phyloP scores from a whole-genome alignment of 2,113 vertebrate genomes.

The Cyphomyrus discorhynchus region DNA sequence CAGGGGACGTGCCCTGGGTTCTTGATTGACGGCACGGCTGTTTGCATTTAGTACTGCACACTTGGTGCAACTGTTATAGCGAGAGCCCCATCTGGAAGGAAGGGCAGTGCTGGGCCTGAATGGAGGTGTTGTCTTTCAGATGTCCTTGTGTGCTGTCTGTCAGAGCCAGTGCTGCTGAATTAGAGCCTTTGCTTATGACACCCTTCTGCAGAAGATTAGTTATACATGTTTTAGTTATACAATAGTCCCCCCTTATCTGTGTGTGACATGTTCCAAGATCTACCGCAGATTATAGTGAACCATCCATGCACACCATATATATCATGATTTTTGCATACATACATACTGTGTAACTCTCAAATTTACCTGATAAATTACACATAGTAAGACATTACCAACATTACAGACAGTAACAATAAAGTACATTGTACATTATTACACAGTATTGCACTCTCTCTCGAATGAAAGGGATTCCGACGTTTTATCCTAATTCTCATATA shows the following conservation, averaged over 20 bases:
- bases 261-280: not conserved
- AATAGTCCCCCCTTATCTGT: not conserved
- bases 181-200: not conserved
- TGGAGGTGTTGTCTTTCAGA: conserved; percentile 6
- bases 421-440: not conserved
- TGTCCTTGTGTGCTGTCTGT: not conserved
- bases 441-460: not conserved
- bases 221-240: not conserved
- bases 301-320: not conserved
- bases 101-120: not conserved
- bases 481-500: not conserved
- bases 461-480: not conserved
- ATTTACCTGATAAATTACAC: not conserved
- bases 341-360: not conserved
- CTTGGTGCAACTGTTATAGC: conserved; percentile 11
- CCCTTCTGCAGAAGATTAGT: not conserved
- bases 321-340: not conserved
- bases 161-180: not conserved
- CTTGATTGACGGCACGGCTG: conserved; percentile 21
- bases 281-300: not conserved
- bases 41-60: not conserved
- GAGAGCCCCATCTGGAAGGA: not conserved
- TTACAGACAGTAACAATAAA: not conserved
- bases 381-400: not conserved
- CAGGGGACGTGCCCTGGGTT: conserved; percentile 10